Conservation (phyloP, 2,888 invertebrate species). For the Eupelmus urozonus region DNA sequence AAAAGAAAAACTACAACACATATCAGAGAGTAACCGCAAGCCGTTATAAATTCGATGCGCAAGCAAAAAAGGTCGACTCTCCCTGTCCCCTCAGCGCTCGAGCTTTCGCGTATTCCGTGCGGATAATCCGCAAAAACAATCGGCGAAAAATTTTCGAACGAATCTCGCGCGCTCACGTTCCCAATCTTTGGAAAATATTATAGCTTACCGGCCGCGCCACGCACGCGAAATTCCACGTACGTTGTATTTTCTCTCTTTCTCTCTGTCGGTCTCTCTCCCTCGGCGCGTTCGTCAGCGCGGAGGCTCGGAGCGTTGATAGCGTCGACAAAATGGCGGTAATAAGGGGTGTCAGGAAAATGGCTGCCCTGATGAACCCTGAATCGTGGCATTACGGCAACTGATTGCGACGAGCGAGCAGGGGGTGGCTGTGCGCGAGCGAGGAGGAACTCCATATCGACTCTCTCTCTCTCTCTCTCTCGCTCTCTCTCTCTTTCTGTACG, state of each 20-base stretch:
- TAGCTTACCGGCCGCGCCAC: too few relatives aligned
- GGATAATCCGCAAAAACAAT: conserved; percentile 52
- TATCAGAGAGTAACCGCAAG: background rate
- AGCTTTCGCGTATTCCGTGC: background rate
- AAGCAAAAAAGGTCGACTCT: conserved; percentile 11
- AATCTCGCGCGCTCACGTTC: background rate
- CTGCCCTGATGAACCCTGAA: conserved; percentile 74
- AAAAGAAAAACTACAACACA: background rate
- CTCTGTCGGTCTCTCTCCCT: background rate
- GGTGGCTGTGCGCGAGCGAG: conserved; percentile 27
- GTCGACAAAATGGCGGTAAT: conserved; percentile 73
- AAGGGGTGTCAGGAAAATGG: conserved; percentile 74
- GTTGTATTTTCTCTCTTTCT: background rate
- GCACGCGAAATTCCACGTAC: background rate
- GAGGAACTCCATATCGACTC: conserved; percentile 55
- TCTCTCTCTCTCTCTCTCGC: too few relatives aligned
- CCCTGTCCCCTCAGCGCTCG: background rate
- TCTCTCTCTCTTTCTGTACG: too few relatives aligned
- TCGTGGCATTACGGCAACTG: conserved; percentile 73
- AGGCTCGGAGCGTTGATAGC: conserved; percentile 53
- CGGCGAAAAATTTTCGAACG: conserved; percentile 45
- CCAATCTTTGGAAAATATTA: conserved; percentile 22
- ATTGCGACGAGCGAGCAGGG: conserved; percentile 66
- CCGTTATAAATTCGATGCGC: background rate
- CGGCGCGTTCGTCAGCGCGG: background rate